phyloP scores from a whole-genome alignment of 1,140 invertebrate species.

The Rhopalosiphum padi region DNA sequence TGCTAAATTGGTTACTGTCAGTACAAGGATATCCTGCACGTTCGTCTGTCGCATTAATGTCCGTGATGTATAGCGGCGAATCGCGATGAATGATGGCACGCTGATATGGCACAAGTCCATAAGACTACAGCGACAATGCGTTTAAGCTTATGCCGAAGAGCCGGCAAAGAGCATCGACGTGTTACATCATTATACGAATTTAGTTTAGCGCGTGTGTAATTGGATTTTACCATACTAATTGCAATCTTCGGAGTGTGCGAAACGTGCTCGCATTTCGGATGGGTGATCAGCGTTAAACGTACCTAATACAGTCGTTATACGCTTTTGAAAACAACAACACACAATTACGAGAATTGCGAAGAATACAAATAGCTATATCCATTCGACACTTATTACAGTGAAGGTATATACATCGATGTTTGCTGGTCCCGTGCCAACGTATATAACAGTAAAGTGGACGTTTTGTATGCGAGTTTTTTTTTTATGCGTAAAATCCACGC shows the following conservation, averaged over 20 bases:
- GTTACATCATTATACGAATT: neutral
- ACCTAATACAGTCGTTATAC: neutral
- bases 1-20: too few species aligned
- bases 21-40: neutral
- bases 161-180: neutral
- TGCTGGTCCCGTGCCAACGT: too few species aligned
- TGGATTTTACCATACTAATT: constrained; percentile 1
- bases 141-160: neutral
- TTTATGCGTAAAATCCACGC: neutral
- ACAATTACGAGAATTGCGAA: neutral
- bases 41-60: neutral
- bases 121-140: neutral
- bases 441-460: too few species aligned
- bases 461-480: neutral
- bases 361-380: neutral
- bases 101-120: neutral
- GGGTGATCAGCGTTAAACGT: neutral
- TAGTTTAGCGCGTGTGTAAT: neutral
- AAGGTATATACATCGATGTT: too few species aligned
- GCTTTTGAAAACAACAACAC: neutral
- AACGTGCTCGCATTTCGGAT: neutral
- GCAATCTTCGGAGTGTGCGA: neutral
- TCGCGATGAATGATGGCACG: neutral
- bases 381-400: too few species aligned
- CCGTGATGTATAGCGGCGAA: neutral